Evolutionary conservation across 92 coral and sea anemone genomes (phyloP).

Genomic region (Porites evermanni): DNA sequence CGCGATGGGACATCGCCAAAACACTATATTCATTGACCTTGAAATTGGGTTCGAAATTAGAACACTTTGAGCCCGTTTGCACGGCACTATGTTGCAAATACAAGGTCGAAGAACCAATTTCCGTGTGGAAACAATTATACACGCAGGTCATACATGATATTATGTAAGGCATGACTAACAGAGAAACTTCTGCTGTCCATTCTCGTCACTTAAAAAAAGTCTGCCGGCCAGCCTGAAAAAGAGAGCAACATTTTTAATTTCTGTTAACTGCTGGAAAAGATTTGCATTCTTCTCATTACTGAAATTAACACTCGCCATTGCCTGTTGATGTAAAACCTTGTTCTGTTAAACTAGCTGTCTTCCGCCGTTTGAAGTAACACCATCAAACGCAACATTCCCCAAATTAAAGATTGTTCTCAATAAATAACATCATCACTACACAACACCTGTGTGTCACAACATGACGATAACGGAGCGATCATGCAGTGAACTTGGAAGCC

Average conservation of each 20-base stretch:
- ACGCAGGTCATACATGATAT: constrained; percentile 6
- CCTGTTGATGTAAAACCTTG: background rate
- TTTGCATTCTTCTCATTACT: background rate
- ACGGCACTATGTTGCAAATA: constrained; percentile 5
- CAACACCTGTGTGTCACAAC: background rate
- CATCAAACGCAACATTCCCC: background rate
- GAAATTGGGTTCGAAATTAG: constrained; percentile 5
- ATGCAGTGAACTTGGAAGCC: background rate
- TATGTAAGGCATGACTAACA: background rate
- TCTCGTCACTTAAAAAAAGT: background rate
- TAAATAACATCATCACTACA: background rate
- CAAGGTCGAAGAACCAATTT: constrained; percentile 19
- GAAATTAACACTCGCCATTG: background rate
- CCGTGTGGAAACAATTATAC: constrained; percentile 50
- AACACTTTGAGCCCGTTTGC: constrained; percentile 12
- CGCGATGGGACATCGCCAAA: constrained; percentile 18
- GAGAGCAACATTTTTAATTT: no score
- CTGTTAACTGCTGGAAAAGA: background rate
- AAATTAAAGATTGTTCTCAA: background rate
- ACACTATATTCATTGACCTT: constrained; percentile 27
- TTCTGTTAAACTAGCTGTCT: background rate
- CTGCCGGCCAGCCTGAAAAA: background rate
- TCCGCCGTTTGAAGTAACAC: background rate
- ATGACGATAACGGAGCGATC: background rate
- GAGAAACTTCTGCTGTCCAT: background rate